Percentiles rank a stretch among this genome's conserved stretches.
These are phyloP conservation scores for Acanthosepion lycidas DNA, from an alignment of 2,888 invertebrate species.

Conservation along the genomic window DNA sequence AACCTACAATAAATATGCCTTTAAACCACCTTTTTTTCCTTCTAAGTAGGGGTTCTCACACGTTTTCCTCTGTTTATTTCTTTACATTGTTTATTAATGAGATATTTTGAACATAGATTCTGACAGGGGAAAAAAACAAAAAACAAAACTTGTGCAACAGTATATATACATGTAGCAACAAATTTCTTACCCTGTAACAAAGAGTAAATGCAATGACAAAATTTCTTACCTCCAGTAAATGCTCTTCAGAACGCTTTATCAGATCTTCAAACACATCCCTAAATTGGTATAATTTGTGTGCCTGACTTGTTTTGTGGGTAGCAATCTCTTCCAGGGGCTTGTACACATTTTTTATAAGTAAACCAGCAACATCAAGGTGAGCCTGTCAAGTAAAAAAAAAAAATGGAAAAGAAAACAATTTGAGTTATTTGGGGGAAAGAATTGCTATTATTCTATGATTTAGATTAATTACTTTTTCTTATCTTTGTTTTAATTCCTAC, in stretches of 20 bases:
- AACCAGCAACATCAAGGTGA: slow-evolving; percentile 68
- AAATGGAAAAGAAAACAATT: not conserved
- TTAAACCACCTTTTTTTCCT: no score
- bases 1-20: no score
- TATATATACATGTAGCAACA: no score
- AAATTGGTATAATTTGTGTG: slow-evolving; percentile 67
- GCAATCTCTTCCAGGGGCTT: slow-evolving; percentile 69
- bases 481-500: no score
- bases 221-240: slow-evolving; percentile 54
- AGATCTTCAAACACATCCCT: slow-evolving; percentile 66
- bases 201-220: not conserved
- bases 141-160: no score
- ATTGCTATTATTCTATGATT: no score
- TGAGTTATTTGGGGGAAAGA: not conserved
- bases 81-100: no score
- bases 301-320: slow-evolving; percentile 69
- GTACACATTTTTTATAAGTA: slow-evolving; percentile 70
- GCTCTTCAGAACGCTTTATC: slow-evolving; percentile 55
- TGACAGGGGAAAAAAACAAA: no score
- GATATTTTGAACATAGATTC: no score
- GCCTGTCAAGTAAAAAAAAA: slow-evolving; percentile 59
- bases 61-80: no score
- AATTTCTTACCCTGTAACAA: not conserved
- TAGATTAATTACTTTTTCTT: no score
- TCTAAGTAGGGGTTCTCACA: no score